Conservation (phyloP, 2,888 invertebrate species). For the Nysson spinosus region DNA sequence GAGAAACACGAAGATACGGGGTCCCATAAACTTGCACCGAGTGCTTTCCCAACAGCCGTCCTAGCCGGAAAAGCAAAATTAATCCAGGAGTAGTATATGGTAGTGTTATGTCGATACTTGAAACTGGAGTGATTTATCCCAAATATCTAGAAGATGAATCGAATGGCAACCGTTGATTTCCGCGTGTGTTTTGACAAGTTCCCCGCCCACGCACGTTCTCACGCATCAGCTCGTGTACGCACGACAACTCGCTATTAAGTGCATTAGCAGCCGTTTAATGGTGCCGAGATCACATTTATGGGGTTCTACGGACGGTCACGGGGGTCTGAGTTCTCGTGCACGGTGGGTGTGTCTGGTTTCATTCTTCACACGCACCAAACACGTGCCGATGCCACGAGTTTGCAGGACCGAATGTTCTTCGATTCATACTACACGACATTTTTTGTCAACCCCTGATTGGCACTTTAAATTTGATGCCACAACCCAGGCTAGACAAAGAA, state of each 20-base stretch:
- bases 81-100: no score
- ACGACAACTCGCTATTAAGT: slow-evolving; percentile 75
- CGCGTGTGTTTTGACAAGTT: slow-evolving; percentile 71
- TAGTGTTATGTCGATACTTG: no score
- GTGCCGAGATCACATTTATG: slow-evolving; percentile 44
- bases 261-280: slow-evolving; percentile 73
- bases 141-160: not conserved
- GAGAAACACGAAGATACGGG: not conserved
- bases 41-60: no score
- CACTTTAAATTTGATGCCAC: slow-evolving; percentile 43
- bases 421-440: slow-evolving; percentile 20
- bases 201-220: slow-evolving; percentile 69
- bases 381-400: slow-evolving; percentile 58
- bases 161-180: slow-evolving; percentile 4
- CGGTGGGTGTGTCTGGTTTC: slow-evolving; percentile 59
- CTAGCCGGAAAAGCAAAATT: no score
- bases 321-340: slow-evolving; percentile 42
- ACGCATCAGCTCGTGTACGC: slow-evolving; percentile 61
- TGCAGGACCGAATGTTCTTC: slow-evolving; percentile 37
- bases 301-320: slow-evolving; percentile 42
- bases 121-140: no score
- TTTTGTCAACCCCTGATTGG: slow-evolving; percentile 46
- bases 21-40: no score
- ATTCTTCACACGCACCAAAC: slow-evolving; percentile 56
- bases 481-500: no score